phyloP scores from a whole-genome alignment of 1,140 invertebrate genomes.

The Chlorops oryzae region DNA sequence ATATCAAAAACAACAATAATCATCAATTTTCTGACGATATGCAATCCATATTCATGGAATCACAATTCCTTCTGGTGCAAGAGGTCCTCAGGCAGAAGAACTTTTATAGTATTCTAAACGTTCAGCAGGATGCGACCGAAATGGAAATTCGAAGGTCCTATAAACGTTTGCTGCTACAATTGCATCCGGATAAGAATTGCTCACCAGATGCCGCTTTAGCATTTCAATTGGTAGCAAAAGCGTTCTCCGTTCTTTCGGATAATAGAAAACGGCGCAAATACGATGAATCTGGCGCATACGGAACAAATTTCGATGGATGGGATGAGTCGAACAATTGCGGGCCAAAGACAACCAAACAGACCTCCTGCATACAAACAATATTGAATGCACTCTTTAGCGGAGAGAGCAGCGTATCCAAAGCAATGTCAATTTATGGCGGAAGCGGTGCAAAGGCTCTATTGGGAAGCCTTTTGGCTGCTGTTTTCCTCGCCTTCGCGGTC shows the following conservation, averaged over 20 bases:
- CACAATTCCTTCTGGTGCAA: no score
- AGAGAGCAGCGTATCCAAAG: conserved; percentile 8
- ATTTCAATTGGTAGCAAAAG: conserved; percentile 90
- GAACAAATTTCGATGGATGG: not conserved
- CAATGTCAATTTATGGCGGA: not conserved
- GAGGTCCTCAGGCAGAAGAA: conserved; percentile 71
- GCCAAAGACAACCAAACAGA: no score
- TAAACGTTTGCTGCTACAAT: conserved; percentile 87
- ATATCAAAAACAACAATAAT: no score
- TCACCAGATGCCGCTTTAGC: conserved; percentile 92
- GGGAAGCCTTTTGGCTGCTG: no score
- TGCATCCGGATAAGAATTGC: conserved; percentile 99
- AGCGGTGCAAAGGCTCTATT: not conserved
- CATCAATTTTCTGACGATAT: no score
- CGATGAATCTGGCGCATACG: conserved; percentile 71
- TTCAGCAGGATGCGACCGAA: conserved; percentile 86
- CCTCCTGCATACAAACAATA: not conserved
- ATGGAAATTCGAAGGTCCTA: conserved; percentile 94
- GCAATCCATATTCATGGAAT: no score
- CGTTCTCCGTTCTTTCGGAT: conserved; percentile 89
- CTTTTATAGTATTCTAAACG: conserved; percentile 93
- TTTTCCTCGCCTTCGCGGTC: no score
- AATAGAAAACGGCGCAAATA: conserved; percentile 89
- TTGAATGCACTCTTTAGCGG: no score
- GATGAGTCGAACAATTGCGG: not conserved